Base-by-base conservation (phyloP, 2,797 vertebrate species). In the Danionella dracula region DNA sequence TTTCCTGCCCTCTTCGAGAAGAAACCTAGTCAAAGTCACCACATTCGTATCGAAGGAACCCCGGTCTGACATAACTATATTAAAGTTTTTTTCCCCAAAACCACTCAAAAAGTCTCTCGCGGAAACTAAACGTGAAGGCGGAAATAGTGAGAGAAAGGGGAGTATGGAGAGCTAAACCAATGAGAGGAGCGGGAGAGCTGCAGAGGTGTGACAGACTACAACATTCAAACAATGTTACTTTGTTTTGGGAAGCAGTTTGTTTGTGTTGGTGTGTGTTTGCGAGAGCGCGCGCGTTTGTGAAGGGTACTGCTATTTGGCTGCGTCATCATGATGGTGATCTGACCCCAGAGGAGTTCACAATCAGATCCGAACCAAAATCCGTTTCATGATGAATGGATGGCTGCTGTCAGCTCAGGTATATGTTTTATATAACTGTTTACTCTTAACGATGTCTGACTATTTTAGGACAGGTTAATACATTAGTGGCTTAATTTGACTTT, bases 21-120 rank as follows among this genome's bases (percentile, higher is more conserved):
- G 89, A 78, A 97, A 97, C 65, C 92, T 90, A 78, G 94, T 97
- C 87, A 97, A 68, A 74, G 95, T 97, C 69, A 88, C 87, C 70
- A 96, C 92, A 73, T 97, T 83, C 49, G 95, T 97, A 76, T 97
- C 93, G 81, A 97, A 92, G 27, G 85, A 17, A 4, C 84, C 84
- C 2, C 74, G 84, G 64, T 94, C 92, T 29, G 92, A 88, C 95
- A 97, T 97, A 21, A n/a, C 23, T 38, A 21, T 13, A 38, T 20
- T 12, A 27, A 27, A 3, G 23, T 27, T 27, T 3, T 27, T 27
- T 27, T 27, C 3, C 6, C 23, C 23, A 3, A 16, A 42, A 15
- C 21, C 17, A 4, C 4, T 4, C 17, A 48, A 40, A 15, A 32
- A 13, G 6, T 23, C 16, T 8, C 4, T 57, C 21, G 53, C 34